Percentiles rank a stretch among this genome's conserved stretches.
These are phyloP conservation scores for Ictalurus punctatus DNA, from an alignment of 2,113 vertebrate genomes.

Conservation along the genomic window DNA sequence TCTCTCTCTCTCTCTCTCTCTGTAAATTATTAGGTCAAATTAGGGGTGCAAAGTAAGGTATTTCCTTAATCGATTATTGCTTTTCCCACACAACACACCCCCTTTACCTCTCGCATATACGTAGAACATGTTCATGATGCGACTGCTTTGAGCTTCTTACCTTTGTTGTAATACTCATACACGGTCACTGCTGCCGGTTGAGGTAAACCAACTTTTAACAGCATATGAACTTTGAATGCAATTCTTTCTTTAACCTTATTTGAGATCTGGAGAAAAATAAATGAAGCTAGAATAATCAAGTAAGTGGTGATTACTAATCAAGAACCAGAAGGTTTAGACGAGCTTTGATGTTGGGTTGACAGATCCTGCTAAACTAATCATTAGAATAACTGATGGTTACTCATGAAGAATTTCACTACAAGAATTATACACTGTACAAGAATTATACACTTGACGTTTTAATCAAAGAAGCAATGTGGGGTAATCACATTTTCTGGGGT, in stretches of 20 bases:
- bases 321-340: too few species aligned
- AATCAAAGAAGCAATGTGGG: too few species aligned
- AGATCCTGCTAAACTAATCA: not conserved
- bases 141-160: conserved; percentile 29
- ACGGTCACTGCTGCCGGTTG: conserved; percentile 78
- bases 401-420: too few species aligned
- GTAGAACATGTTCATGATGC: not conserved
- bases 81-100: too few species aligned
- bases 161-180: conserved; percentile 78
- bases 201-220: conserved; percentile 69
- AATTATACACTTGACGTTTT: too few species aligned
- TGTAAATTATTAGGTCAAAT: not conserved
- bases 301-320: not conserved
- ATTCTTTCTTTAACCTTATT: conserved; percentile 61
- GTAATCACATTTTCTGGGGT: too few species aligned
- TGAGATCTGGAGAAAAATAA: conserved; percentile 60
- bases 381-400: too few species aligned
- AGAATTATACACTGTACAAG: too few species aligned
- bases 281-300: not conserved
- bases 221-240: conserved; percentile 73
- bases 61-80: not conserved
- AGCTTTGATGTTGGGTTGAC: too few species aligned
- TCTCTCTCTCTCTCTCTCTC: not conserved
- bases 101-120: too few species aligned
- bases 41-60: not conserved